Conservation (phyloP, 2,797 vertebrate genomes). For the Amblyraja radiata region DNA sequence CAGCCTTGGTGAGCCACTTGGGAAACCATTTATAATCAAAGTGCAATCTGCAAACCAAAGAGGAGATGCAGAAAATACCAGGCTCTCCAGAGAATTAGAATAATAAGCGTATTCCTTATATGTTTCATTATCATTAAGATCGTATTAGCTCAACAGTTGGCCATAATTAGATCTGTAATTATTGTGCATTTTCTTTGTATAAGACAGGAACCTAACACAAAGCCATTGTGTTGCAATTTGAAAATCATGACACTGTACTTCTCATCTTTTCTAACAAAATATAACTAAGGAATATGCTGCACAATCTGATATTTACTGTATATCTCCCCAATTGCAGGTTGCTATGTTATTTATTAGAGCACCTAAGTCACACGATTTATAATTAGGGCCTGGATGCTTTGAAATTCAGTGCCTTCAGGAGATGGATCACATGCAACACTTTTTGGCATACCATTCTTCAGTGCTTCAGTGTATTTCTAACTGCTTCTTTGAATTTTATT, state of each 20-base stretch:
- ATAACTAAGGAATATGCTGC: background rate
- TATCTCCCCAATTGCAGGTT: background rate
- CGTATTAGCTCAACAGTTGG: background rate
- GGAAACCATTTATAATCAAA: slow-evolving; percentile 27
- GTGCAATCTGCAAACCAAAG: background rate
- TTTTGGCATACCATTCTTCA: background rate
- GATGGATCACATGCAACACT: background rate
- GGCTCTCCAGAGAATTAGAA: background rate
- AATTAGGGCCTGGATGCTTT: slow-evolving; percentile 19
- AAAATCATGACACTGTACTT: background rate
- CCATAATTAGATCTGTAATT: background rate
- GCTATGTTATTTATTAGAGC: background rate
- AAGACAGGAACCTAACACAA: background rate
- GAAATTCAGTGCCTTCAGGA: slow-evolving; percentile 28
- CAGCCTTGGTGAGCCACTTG: background rate
- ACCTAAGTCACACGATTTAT: slow-evolving; percentile 20
- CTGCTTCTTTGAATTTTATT: slow-evolving; percentile 7
- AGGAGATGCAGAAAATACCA: background rate
- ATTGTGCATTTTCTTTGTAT: background rate
- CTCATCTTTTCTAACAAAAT: background rate
- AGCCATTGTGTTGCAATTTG: background rate
- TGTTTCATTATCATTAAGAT: background rate
- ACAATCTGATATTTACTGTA: background rate
- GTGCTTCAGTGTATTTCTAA: background rate
- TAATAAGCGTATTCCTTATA: background rate